phyloP scores from a whole-genome alignment of 2,888 invertebrate species.

The Terebella lapidaria region DNA sequence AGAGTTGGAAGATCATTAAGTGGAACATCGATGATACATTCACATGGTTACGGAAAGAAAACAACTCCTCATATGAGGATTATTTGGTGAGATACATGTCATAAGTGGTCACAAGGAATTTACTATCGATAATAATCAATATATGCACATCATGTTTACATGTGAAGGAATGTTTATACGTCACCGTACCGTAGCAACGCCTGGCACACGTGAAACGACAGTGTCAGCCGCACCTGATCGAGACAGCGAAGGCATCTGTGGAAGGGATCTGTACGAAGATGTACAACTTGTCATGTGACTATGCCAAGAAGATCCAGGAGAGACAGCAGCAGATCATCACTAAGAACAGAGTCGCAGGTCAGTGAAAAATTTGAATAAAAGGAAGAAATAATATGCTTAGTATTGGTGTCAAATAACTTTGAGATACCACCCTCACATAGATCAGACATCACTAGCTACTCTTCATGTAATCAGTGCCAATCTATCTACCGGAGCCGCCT shows the following conservation, averaged over 20 bases:
- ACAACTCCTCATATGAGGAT: conserved; percentile 65
- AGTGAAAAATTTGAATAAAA: conserved; percentile 3
- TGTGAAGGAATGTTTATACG: no score
- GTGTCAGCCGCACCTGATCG: conserved; percentile 91
- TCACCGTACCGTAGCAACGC: conserved; percentile 62
- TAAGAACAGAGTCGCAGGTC: conserved; percentile 60
- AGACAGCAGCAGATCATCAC: conserved; percentile 79
- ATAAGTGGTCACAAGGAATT: no score
- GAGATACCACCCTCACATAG: no score
- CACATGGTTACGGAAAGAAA: conserved; percentile 87
- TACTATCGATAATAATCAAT: no score
- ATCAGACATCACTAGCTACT: no score
- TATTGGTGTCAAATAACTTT: no score
- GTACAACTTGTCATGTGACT: conserved; percentile 84
- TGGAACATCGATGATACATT: conserved; percentile 99
- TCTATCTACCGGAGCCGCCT: not conserved
- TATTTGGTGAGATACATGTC: conserved; percentile 40
- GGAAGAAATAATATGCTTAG: not conserved
- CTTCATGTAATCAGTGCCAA: not conserved
- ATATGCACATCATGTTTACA: no score
- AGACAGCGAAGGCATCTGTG: conserved; percentile 89
- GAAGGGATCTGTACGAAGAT: conserved; percentile 93
- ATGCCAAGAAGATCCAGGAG: conserved; percentile 83
- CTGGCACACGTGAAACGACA: conserved; percentile 86
- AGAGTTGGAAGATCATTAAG: conserved; percentile 93